phyloP scores from a whole-genome alignment of 2,113 vertebrate genomes.

The Phylloscopus trochilus region DNA sequence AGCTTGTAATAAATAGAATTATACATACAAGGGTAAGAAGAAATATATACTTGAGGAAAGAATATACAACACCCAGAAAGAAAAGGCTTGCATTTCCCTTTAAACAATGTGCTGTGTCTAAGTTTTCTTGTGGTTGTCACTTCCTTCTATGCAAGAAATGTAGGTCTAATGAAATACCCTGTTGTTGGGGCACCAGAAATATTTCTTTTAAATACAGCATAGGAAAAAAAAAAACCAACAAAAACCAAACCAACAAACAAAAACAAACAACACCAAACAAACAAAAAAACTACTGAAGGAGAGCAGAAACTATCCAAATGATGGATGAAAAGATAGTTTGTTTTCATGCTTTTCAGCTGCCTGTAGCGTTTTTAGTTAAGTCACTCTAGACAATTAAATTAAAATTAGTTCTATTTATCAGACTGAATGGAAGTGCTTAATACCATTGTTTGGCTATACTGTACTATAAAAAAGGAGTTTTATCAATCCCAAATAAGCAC shows the following conservation, averaged over 20 bases:
- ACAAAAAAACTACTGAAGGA: background rate
- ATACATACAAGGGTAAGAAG: background rate
- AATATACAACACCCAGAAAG: background rate
- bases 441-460: background rate
- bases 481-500: background rate
- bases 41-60: background rate
- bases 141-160: background rate
- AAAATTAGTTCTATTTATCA: constrained; percentile 26
- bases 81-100: background rate
- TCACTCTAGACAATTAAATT: constrained; percentile 1
- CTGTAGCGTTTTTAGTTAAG: background rate
- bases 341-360: background rate
- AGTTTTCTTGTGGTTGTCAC: background rate
- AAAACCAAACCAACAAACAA: background rate
- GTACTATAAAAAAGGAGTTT: background rate
- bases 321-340: background rate
- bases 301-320: background rate
- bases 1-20: background rate
- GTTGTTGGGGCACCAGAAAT: background rate
- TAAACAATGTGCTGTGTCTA: background rate
- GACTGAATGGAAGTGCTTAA: background rate
- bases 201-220: background rate
- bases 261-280: too few relatives aligned
- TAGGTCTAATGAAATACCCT: background rate
- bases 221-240: background rate